phyloP scores from a whole-genome alignment of 2,113 vertebrate genomes.

The Egretta garzetta region DNA sequence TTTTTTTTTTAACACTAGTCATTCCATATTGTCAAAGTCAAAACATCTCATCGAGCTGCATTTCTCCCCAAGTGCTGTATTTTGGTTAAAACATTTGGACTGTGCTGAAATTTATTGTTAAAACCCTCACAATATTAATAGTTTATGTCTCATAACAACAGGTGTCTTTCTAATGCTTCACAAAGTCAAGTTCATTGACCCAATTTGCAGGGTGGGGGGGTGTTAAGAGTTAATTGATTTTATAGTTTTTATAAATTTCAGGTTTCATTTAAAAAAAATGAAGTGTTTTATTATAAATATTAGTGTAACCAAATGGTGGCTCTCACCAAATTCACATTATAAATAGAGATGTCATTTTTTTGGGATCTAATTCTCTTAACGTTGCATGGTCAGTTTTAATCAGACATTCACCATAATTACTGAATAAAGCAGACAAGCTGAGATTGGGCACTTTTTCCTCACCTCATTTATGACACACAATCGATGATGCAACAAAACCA shows the following conservation, averaged over 20 bases:
- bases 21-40: background rate
- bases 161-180: background rate
- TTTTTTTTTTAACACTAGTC: background rate
- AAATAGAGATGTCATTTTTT: background rate
- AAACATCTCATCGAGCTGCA: background rate
- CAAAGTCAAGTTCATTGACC: background rate
- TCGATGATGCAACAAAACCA: background rate
- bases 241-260: background rate
- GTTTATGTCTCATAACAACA: background rate
- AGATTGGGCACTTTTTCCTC: background rate
- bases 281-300: fast-evolving
- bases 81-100: background rate
- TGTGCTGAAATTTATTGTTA: background rate
- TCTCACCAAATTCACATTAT: background rate
- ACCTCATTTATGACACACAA: background rate
- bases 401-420: background rate
- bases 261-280: background rate
- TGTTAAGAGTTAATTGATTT: background rate
- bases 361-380: background rate
- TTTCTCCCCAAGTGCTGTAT: background rate
- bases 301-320: background rate
- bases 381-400: background rate
- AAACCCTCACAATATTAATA: background rate
- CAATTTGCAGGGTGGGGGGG: fast-evolving
- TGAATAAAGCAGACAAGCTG: background rate